Evolutionary conservation across 1,140 invertebrate genomes (phyloP), one percentile per base, ranked within the genome.

Genomic region (Nomia melanderi): DNA sequence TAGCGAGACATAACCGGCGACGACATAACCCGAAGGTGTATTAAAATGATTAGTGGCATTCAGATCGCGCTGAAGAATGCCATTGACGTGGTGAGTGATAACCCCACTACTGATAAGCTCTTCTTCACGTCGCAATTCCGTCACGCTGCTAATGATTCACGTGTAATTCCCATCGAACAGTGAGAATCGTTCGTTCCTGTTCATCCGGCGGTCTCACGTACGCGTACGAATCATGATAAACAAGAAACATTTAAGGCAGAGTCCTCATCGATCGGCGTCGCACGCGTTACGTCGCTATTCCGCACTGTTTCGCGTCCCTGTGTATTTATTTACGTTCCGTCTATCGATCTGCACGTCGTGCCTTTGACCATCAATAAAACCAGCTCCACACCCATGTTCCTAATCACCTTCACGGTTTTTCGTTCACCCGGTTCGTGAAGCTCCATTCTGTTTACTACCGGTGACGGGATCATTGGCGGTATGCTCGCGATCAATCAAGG

Each of bases 31-130:
- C 36, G 64, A 27, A 33, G 60, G 31, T 53, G 53, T 54, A 36
- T 53, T 73, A 91, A 89, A 83, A 93, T 93, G 91, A 92, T 93
- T 77, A 92, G 91, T 78, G 88, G 92, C 79, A 89, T 93, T 88
- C 92, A 93, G 72, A 87, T 87, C 80, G 92, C 89, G 79, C 74
- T 93, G 63, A 93, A 92, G 87, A 93, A 91, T 92, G 92, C 92
- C 84, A 92, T 93, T 82, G 92, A 93, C 78, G 91, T 92, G 88
- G 92, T 93, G 83, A 93, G 92, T 91, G 70, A 75, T 56, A 53
- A 70, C 56, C 62, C 54, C 25, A 39, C 1, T 11, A 7, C 41
- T n/a, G 39, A 41, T 23, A 25, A 41, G 41, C 41, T n/a, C n/a
- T 4, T 23, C 6, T 29, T 17, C 5, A 11, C 31, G 4, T 25